phyloP scores from a whole-genome alignment of 2,888 invertebrate species.

The Steromphala cineraria region DNA sequence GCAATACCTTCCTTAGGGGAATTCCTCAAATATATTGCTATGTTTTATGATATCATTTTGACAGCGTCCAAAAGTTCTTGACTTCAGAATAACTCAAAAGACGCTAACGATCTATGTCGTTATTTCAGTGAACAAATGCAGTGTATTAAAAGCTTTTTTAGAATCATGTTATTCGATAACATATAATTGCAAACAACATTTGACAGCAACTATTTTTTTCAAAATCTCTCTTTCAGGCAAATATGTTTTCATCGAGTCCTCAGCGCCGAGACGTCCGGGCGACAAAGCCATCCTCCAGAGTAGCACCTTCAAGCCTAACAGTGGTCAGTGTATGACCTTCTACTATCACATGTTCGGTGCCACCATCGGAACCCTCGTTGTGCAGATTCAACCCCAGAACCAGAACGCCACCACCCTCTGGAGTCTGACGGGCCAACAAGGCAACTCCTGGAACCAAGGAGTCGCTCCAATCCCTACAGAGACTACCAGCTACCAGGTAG shows the following conservation, averaged over 20 bases:
- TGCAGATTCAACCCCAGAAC: conserved; percentile 48
- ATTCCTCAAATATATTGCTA: no score
- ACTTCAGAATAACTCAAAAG: no score
- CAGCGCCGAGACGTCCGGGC: conserved; percentile 79
- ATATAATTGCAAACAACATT: no score
- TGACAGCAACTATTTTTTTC: no score
- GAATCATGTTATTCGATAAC: no score
- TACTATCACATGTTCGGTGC: conserved; percentile 69
- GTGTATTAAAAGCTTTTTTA: no score
- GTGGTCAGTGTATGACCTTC: conserved; percentile 56
- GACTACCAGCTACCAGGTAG: conserved; percentile 48
- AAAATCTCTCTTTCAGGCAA: conserved; percentile 76
- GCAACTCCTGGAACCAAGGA: conserved; percentile 52
- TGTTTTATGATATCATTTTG: no score
- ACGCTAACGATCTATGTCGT: no score
- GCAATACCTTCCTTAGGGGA: no score
- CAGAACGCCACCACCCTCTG: conserved; percentile 42
- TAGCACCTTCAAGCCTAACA: conserved; percentile 41
- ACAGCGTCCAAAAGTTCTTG: no score
- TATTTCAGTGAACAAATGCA: no score
- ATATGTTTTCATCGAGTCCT: conserved; percentile 72
- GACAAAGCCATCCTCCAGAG: conserved; percentile 74
- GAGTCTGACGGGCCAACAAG: conserved; percentile 55
- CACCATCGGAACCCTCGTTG: conserved; percentile 53
- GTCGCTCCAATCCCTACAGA: conserved; percentile 45